Base-by-base conservation (phyloP, 23 tunicate species). In the Clavelina lepadiformis region DNA sequence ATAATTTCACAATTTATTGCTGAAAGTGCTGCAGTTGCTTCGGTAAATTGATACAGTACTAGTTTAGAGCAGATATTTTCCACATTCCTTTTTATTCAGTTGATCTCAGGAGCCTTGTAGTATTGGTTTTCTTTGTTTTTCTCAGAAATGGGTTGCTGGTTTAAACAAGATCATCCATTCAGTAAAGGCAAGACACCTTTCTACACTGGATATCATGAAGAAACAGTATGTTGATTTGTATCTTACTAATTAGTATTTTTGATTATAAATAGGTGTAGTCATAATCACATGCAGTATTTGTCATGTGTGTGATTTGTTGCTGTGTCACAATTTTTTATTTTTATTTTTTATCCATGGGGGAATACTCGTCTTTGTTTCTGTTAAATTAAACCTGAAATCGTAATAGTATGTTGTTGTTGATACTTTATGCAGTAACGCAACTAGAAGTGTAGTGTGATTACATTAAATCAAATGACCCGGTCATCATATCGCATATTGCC, bases 1-100 rank as follows among this genome's bases (percentile, higher is more conserved):
- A 65, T 74, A 20, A 55, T 77, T 1, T 4, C 56, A 2, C 82
- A 77, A 53, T 77, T 77, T 56, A 67, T 77, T 38, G 47, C 82
- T 7, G 11, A 44, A 44, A 11, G 11, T 15, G 15, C 13, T 44
- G 49, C 13, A 44, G 49, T 44, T 44, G 49, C 49, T 44, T 44
- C 15, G 49, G 15, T 44, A 44, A 11, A 11, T 44, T 11, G 49
- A 44, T 11, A 44, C 13, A 44, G 15, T 44, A 11, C 15, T 44
- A 44, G 15, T 44, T 44, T 11, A 11, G 11, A 15, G 11, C 8
- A 23, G 31, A 26, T 15, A 28, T 25, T 29, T 28, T 53, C n/a
- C 59, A 53, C n/a, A 53, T 53, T 11, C 22, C 22, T 15, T 53
- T 11, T 7, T 53, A 18, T 53, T 25, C 6, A 11, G 22, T 20